Base-by-base conservation (phyloP, 2,797 vertebrate genomes). In the Gila robusta region DNA sequence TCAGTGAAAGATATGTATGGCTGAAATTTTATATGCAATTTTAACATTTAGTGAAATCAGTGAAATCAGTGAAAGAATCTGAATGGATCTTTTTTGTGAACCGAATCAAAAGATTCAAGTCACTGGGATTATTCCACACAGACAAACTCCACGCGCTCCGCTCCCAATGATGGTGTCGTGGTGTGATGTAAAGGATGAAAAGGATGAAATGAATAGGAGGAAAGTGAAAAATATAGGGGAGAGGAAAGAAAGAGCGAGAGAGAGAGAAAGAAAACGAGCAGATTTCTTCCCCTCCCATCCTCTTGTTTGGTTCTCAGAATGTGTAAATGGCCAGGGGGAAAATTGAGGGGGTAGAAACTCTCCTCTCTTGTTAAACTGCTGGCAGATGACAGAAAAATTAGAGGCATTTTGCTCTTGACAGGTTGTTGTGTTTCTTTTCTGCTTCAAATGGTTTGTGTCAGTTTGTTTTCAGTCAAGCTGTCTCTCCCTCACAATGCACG, bases 321-420 rank as follows among this genome's bases (percentile, higher is more conserved):
- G 90, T 93, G 91, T 93, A 90, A 91, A 87, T 89, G 89, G 91
- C 93, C 93, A 85, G 91, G 88, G 91, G 91, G 91, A 85, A 92
- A 93, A 92, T 93, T 92, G 92, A 93, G 93, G 93, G 94, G 93
- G 93, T 94, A 92, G 93, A 92, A 94, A 91, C 91, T 92, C 89
- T 94, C 93, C 83, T 90, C 91, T 95, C 95, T 96, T 94, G 94
- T 95, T 95, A 94, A 96, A 95, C 93, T 94, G 92, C 95, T 95
- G 95, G 94, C 95, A 96, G 94, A 95, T 96, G 95, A 96, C 95
- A 96, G 94, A 96, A 95, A 96, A 96, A 96, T 96, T 95, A 96
- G 95, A 96, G 94, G 92, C 95, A 95, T 95, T 95, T 94, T 87
- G 91, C 91, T 95, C 92, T 89, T 96, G 95, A 96, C 95, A 95